These are phyloP conservation scores for Spizaetus ornatus DNA, from an alignment of 2,113 vertebrate genomes.

Conservation along the genomic window DNA sequence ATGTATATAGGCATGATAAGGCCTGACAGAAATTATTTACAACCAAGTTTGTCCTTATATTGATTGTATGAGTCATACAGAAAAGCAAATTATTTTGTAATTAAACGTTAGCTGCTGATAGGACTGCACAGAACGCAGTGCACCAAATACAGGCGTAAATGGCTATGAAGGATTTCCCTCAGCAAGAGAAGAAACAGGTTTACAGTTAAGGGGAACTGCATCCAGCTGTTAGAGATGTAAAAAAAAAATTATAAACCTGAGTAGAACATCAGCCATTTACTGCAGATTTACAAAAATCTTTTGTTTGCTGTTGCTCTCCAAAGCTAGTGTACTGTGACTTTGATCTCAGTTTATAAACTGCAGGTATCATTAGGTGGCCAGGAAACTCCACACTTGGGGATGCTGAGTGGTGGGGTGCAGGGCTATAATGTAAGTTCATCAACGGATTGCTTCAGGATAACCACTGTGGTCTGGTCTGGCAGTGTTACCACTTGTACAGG, in stretches of 20 bases:
- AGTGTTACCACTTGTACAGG: not conserved
- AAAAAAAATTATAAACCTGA: not conserved
- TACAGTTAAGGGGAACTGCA: not conserved
- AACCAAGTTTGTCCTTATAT: not conserved
- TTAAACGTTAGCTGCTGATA: not conserved
- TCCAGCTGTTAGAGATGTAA: not conserved
- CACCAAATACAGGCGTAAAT: not conserved
- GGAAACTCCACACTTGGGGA: not conserved
- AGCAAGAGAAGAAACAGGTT: not conserved
- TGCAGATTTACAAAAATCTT: not conserved
- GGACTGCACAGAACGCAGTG: not conserved
- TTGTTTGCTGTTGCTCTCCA: not conserved
- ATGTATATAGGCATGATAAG: not conserved
- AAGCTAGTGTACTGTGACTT: not conserved
- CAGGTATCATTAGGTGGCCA: not conserved
- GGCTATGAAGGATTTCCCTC: not conserved
- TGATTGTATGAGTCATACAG: slow-evolving; percentile 22
- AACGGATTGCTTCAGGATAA: not conserved
- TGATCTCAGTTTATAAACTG: not conserved
- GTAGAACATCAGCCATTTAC: not conserved
- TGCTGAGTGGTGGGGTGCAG: too few species aligned
- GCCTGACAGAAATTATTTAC: slow-evolving; percentile 13
- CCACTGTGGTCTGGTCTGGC: not conserved
- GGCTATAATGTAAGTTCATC: not conserved
- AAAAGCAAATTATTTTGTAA: slow-evolving; percentile 6